Conservation (phyloP, 92 coral and sea anemone species). For the Porites rus region DNA sequence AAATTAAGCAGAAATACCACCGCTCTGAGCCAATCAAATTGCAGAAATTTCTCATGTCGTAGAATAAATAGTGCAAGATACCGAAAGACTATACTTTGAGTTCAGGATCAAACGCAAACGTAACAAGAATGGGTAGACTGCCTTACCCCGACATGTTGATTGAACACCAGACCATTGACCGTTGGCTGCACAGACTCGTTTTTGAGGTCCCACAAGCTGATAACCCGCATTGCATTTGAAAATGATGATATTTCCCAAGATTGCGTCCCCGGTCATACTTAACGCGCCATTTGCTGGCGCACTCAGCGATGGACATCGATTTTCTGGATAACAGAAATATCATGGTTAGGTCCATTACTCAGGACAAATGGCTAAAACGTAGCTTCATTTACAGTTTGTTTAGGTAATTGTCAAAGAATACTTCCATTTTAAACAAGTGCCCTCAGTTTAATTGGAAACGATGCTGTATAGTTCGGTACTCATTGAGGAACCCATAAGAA, state of each 20-base stretch:
- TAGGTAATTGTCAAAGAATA: no score
- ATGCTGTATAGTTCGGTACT: no score
- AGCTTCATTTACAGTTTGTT: not conserved
- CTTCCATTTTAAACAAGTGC: no score
- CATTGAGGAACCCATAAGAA: no score
- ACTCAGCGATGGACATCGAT: conserved; percentile 70
- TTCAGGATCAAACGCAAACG: not conserved
- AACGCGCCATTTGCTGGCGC: conserved; percentile 78
- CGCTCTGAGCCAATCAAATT: no score
- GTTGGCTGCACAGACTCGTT: conserved; percentile 87
- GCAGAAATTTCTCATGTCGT: no score
- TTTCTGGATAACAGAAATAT: conserved; percentile 58
- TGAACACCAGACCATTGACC: conserved; percentile 96
- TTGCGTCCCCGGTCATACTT: conserved; percentile 76
- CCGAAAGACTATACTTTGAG: not conserved
- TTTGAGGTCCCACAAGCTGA: conserved; percentile 73
- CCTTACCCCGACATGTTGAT: conserved; percentile 88
- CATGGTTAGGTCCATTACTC: not conserved
- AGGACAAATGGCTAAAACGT: not conserved
- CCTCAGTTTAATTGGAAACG: no score
- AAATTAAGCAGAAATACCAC: no score
- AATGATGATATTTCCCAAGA: conserved; percentile 85
- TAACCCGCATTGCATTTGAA: conserved; percentile 80
- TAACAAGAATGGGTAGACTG: not conserved
- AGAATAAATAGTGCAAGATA: no score